Evolutionary conservation across 2,113 vertebrate species (phyloP).

Genomic region (Glareola pratincola): DNA sequence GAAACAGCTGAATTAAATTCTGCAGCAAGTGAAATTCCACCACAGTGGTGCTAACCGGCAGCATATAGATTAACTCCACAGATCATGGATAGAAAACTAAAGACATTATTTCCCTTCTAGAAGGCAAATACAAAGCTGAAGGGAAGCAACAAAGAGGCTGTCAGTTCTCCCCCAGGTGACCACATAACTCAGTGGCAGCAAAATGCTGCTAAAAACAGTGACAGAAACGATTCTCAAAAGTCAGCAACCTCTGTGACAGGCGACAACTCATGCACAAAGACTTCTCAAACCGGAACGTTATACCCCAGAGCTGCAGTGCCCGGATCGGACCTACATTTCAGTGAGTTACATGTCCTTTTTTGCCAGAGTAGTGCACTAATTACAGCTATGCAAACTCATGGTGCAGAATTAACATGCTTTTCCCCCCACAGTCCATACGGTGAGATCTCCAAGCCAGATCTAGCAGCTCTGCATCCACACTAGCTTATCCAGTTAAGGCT

Average conservation of each 20-base stretch:
- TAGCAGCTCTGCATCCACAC: not conserved
- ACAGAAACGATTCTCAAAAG: not conserved
- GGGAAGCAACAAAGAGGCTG: not conserved
- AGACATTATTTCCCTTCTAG: not conserved
- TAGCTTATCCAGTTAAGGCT: not conserved
- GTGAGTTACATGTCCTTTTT: not conserved
- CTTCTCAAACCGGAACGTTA: not conserved
- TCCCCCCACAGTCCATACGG: not conserved
- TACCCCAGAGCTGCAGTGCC: not conserved
- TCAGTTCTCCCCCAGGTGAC: not conserved
- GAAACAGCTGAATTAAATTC: not conserved
- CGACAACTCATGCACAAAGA: not conserved
- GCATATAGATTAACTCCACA: not conserved
- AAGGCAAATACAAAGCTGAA: not conserved
- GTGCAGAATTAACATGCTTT: not conserved
- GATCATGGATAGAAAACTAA: not conserved
- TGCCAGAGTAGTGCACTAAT: not conserved
- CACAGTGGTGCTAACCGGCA: not conserved
- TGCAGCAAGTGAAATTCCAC: not conserved
- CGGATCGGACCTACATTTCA: not conserved
- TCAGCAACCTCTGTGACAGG: not conserved
- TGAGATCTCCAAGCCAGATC: not conserved
- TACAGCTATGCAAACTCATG: not conserved
- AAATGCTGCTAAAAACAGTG: not conserved
- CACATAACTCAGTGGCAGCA: not conserved